These are phyloP conservation scores for Homarus gammarus DNA, from an alignment of 2,888 invertebrate genomes.

Conservation along the genomic window DNA sequence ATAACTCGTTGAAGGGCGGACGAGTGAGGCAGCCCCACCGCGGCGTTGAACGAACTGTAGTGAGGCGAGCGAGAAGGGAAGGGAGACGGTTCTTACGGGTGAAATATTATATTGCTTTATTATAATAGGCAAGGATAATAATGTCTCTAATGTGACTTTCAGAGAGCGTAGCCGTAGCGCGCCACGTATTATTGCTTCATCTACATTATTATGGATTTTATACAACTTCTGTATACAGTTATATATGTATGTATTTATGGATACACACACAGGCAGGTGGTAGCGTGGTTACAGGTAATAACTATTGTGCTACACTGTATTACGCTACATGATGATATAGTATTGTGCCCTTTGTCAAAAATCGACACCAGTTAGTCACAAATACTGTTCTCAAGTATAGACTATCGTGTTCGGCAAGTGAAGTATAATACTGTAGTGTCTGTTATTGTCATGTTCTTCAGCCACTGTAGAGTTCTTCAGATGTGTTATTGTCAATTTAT, in stretches of 20 bases:
- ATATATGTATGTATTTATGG: slow-evolving; percentile 11
- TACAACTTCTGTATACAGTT: too few relatives aligned
- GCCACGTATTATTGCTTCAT: not conserved
- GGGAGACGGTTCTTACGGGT: slow-evolving; percentile 20
- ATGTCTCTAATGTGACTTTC: slow-evolving; percentile 51
- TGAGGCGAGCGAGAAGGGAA: slow-evolving; percentile 2
- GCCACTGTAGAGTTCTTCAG: too few relatives aligned
- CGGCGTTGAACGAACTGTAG: not conserved
- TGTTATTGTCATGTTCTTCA: too few relatives aligned
- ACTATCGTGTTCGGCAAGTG: too few relatives aligned
- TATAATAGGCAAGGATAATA: slow-evolving; percentile 64
- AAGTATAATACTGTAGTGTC: too few relatives aligned
- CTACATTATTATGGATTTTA: not conserved
- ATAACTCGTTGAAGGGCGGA: slow-evolving; percentile 8
- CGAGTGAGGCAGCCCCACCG: not conserved
- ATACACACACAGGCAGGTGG: not conserved
- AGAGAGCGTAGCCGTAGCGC: not conserved
- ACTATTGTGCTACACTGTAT: too few relatives aligned
- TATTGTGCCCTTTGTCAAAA: too few relatives aligned
- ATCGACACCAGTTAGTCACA: too few relatives aligned
- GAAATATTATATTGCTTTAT: slow-evolving; percentile 67
- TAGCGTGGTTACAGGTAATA: too few relatives aligned
- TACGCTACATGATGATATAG: too few relatives aligned
- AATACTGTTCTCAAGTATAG: too few relatives aligned
- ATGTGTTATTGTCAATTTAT: too few relatives aligned